phyloP scores from a whole-genome alignment of 2,113 vertebrate species.

The Myotis lucifugus region DNA sequence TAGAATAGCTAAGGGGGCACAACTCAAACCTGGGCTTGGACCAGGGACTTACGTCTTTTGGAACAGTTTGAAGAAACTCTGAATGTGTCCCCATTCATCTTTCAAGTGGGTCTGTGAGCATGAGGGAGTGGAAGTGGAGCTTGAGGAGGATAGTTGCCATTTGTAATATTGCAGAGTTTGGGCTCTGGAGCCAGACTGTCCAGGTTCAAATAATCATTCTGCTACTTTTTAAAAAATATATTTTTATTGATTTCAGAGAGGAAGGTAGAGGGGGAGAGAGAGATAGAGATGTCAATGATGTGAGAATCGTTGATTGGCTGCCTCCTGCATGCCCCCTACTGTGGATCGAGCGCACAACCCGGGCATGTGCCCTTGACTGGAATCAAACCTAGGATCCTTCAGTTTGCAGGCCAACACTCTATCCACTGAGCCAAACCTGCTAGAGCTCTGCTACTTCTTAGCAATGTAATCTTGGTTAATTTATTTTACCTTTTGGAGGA shows the following conservation, averaged over 20 bases:
- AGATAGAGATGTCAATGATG: no score
- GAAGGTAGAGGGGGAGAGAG: no score
- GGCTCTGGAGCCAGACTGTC: not conserved
- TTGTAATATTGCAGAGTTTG: not conserved
- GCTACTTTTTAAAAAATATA: not conserved
- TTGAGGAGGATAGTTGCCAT: not conserved
- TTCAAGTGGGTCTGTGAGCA: not conserved
- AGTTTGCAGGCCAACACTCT: no score
- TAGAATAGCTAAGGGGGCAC: not conserved
- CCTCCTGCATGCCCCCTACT: no score
- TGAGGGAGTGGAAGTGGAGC: not conserved
- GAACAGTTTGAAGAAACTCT: constrained; percentile 12
- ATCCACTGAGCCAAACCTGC: no score
- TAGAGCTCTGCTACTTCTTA: constrained; percentile 15
- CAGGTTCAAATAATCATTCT: not conserved
- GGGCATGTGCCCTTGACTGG: no score
- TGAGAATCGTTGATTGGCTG: no score
- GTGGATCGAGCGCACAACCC: no score
- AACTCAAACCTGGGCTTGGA: not conserved
- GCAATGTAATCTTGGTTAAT: not conserved
- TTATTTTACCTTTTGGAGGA: constrained; percentile 38
- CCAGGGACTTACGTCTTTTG: not conserved
- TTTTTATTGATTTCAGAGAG: no score
- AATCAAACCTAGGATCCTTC: no score
- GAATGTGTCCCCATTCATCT: not conserved